phyloP scores from a whole-genome alignment of 1,140 invertebrate genomes.

The Uloborus diversus region DNA sequence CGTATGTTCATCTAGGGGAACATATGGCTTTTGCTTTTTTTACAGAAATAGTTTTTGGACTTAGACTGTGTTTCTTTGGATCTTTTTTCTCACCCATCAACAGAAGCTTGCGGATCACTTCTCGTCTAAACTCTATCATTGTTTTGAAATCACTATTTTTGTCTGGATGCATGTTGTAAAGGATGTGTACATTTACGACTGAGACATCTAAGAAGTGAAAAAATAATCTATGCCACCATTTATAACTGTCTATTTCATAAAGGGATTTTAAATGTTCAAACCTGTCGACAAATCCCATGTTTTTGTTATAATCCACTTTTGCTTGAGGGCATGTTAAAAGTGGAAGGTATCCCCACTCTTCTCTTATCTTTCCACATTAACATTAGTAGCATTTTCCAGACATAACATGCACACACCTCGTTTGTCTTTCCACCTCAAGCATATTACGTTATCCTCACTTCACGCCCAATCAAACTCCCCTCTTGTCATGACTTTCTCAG shows the following conservation, averaged over 20 bases:
- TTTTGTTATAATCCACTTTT: background rate
- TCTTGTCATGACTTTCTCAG: background rate
- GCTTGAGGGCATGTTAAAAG: background rate
- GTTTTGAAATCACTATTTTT: background rate
- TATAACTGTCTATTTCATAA: slow-evolving; percentile 4
- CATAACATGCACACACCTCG: background rate
- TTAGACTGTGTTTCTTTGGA: background rate
- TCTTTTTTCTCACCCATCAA: background rate
- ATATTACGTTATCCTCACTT: background rate
- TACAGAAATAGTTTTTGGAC: background rate
- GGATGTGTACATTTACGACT: background rate
- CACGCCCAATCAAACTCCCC: background rate
- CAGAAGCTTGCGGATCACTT: background rate
- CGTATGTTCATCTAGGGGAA: background rate
- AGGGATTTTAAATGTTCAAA: slow-evolving; percentile 1
- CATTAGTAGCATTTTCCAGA: slow-evolving; percentile 7
- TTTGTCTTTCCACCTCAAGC: slow-evolving; percentile 4
- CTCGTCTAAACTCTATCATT: background rate
- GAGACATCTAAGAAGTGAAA: slow-evolving; percentile 14
- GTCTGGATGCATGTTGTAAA: background rate
- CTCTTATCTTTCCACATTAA: slow-evolving; percentile 8
- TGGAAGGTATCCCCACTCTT: slow-evolving; percentile 24
- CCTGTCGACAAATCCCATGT: slow-evolving; percentile 3
- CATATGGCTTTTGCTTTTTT: background rate
- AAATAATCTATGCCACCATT: slow-evolving; percentile 8